Evolutionary conservation across 1,140 invertebrate species (phyloP).

Genomic region (Lepidurus arcticus): DNA sequence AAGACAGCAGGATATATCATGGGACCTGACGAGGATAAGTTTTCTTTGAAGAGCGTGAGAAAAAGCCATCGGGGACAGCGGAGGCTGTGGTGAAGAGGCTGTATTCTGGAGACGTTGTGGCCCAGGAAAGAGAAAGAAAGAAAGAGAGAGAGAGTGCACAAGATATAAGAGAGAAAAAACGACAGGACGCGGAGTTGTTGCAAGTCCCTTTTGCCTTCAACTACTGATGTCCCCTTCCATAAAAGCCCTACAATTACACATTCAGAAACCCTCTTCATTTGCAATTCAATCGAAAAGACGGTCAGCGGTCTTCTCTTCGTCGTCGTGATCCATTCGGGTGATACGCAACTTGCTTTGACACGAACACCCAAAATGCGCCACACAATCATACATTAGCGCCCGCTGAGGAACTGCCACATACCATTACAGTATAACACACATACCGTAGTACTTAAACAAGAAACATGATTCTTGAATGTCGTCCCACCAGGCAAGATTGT

Average conservation of each 20-base stretch:
- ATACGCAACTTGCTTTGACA: conserved; percentile 4
- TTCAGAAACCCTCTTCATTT: conserved; percentile 2
- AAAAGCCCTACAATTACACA: conserved; percentile 10
- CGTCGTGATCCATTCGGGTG: conserved; percentile 11
- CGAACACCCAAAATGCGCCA: background rate
- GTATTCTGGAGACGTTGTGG: background rate
- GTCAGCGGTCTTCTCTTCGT: background rate
- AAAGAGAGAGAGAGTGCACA: background rate
- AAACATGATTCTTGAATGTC: no score
- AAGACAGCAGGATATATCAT: conserved; percentile 19
- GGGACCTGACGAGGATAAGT: background rate
- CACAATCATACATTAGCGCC: conserved; percentile 4
- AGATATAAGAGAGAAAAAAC: background rate
- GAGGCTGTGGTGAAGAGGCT: conserved; percentile 15
- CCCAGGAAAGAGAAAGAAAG: background rate
- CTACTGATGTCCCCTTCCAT: conserved; percentile 6
- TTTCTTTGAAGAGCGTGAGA: conserved; percentile 19
- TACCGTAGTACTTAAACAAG: no score
- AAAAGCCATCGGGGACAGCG: conserved; percentile 3
- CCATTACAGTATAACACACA: background rate
- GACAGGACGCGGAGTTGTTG: background rate
- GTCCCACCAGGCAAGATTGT: no score
- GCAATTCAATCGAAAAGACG: conserved; percentile 4
- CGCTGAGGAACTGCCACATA: background rate
- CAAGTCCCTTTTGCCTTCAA: background rate